Evolutionary conservation across 1,140 invertebrate genomes (phyloP), one percentile per base, ranked within the genome.

Genomic region (Parapsyche elsis): DNA sequence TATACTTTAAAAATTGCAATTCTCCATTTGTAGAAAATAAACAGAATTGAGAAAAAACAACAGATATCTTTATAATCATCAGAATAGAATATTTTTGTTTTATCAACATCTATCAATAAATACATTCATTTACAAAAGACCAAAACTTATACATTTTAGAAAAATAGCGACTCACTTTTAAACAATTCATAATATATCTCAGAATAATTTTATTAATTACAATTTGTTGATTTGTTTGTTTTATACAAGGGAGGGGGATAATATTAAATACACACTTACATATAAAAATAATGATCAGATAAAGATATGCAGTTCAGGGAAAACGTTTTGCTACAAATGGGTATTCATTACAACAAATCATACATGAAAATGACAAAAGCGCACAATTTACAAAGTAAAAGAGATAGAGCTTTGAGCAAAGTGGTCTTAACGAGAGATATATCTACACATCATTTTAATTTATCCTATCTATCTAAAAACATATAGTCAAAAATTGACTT

Each of bases 401-500:
- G 24, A 67, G 24, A 26, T 10, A 64, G 75, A 78, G 77, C 77
- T 71, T 82, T 82, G 81, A 82, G 81, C 81, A 80, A 80, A 82
- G 59, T 59, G 57, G 67, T 44, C 46, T 77, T 75, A 80, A 45
- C 1, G 49, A 19, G 23, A 64, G 44, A 76, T 76, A 14, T 12
- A 81, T 59, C 64, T 78, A 81, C 45, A 61, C 59, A 76, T 75
- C 24, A 30, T 78, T 75, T 77, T 76, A 71, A 61, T 75, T 81
- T 81, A 81, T 38, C 64, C 78, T 81, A 83, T 73, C 80, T 83
- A 83, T 81, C 78, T 81, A 83, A 78, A 74, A 88, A 78, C 61
- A 88, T 80, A 78, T 81, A 82, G 79, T 84, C 85, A 86, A 88
- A 88, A 88, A 88, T 88, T 88, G 88, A 86, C 85, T 86, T 86